Conservation (phyloP, 2,113 vertebrate species). For the Cacatua alba region DNA sequence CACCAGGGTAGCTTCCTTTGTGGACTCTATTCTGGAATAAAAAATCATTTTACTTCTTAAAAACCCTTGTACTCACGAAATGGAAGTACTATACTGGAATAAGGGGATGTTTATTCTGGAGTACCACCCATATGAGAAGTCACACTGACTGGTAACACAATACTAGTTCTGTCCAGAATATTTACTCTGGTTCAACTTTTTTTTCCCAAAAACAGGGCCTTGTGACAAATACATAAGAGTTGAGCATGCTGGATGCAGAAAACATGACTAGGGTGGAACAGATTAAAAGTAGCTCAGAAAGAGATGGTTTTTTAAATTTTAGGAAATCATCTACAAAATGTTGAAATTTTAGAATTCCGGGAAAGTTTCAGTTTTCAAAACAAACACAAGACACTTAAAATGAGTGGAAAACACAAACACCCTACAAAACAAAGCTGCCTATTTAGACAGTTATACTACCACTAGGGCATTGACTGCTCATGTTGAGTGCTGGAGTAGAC, state of each 20-base stretch:
- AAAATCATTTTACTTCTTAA: neutral
- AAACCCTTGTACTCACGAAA: neutral
- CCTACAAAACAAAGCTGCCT: neutral
- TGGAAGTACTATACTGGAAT: neutral
- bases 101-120: neutral
- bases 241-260: neutral
- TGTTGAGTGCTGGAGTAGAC: neutral
- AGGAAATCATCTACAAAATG: neutral
- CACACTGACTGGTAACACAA: neutral
- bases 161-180: neutral
- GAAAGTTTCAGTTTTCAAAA: neutral
- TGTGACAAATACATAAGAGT: neutral
- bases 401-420: neutral
- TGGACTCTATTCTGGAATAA: neutral
- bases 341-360: neutral
- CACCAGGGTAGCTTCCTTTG: neutral
- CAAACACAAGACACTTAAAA: neutral
- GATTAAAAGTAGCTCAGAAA: neutral
- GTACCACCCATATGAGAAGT: neutral
- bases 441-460: neutral
- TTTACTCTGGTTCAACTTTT: neutral
- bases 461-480: rapidly evolving
- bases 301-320: neutral
- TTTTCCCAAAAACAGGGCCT: neutral
- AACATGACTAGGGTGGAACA: neutral